A percentile compares a stretch with the other conserved stretches of the same genome.
These are phyloP conservation scores for Spisula subtruncata DNA, from an alignment of 2,888 invertebrate species.

Conservation along the genomic window DNA sequence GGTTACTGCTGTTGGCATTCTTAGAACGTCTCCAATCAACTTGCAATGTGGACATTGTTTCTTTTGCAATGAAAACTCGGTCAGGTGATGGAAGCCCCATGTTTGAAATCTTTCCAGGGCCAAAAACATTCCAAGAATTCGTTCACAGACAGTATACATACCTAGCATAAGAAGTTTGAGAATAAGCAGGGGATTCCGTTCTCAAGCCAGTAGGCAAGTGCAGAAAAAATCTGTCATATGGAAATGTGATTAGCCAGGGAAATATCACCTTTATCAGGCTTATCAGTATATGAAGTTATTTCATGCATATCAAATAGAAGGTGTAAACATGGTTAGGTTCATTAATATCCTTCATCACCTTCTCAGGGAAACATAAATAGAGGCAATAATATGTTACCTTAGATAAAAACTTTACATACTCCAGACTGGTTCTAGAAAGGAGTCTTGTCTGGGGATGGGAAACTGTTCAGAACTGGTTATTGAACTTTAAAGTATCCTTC, in stretches of 20 bases:
- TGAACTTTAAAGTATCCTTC: background rate
- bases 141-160: background rate
- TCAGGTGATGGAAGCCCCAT: too few relatives aligned
- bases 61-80: too few relatives aligned
- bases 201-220: background rate
- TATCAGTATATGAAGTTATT: slow-evolving; percentile 36
- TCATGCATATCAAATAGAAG: slow-evolving; percentile 34
- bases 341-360: slow-evolving; percentile 24
- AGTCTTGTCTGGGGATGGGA: background rate
- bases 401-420: background rate
- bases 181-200: background rate
- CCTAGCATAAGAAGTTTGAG: background rate
- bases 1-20: too few relatives aligned
- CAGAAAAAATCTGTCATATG: slow-evolving; percentile 36
- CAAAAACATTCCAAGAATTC: too few relatives aligned
- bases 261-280: background rate
- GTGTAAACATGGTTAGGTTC: slow-evolving; percentile 13
- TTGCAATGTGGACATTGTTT: too few relatives aligned
- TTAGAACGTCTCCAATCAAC: too few relatives aligned
- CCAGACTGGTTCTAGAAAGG: slow-evolving; percentile 14
- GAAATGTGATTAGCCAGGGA: slow-evolving; percentile 17
- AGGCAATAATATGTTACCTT: slow-evolving; percentile 2
- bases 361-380: slow-evolving; percentile 10
- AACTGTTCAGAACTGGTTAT: background rate
- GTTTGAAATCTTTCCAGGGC: too few relatives aligned